Conservation (phyloP, 2,797 vertebrate genomes). For the Otolemur crassicaudatus region DNA sequence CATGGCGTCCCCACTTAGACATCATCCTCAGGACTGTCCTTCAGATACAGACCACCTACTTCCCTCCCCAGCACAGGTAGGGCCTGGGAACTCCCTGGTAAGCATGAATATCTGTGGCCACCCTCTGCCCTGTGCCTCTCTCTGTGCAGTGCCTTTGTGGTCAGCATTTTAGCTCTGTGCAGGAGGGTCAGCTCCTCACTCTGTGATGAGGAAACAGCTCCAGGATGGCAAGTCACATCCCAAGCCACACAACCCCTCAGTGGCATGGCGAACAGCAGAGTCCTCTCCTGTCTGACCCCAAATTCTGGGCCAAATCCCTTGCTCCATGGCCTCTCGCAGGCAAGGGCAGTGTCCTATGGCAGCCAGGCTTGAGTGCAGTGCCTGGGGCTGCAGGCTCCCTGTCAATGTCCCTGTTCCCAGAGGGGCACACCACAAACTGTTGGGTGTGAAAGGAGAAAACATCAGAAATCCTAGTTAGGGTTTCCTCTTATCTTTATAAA, state of each 20-base stretch:
- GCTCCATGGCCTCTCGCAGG: background rate
- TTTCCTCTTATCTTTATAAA: background rate
- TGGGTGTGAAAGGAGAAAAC: background rate
- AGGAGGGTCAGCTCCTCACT: accelerated
- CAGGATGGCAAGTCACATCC: no score
- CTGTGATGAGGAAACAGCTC: background rate
- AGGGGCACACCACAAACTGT: no score
- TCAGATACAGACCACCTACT: background rate
- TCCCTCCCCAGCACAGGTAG: accelerated
- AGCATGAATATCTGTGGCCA: background rate
- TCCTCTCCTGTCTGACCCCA: background rate
- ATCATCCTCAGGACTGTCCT: background rate
- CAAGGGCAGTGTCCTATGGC: accelerated
- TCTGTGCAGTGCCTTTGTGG: accelerated
- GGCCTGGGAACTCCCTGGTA: background rate
- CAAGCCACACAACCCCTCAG: background rate
- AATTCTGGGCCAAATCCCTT: background rate
- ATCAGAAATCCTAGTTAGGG: background rate
- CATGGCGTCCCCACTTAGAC: background rate
- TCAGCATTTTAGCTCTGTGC: accelerated
- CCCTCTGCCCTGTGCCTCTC: accelerated
- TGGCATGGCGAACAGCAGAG: background rate
- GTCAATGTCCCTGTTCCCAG: background rate
- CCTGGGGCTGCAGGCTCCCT: background rate
- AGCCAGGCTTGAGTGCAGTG: accelerated